Evolutionary conservation across 2,797 vertebrate genomes (phyloP).

Genomic region (Chrysocyon brachyurus): DNA sequence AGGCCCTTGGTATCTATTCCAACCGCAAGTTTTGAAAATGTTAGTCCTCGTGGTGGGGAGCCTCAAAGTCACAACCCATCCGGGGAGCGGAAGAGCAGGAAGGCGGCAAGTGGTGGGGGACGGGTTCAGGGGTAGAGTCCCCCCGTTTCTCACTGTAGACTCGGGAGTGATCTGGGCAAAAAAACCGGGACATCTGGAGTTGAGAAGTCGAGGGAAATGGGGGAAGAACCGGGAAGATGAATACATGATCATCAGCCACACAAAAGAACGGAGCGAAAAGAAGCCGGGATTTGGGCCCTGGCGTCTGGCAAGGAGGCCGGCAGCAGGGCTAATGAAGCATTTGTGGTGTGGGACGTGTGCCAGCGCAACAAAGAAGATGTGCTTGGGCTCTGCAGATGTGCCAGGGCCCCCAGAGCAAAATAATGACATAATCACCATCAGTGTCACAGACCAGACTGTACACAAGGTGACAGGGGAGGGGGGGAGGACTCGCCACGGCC

Average conservation of each 20-base stretch:
- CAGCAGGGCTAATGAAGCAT: slow-evolving; percentile 93
- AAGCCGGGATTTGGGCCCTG: slow-evolving; percentile 92
- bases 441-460: slow-evolving; percentile 98
- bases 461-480: slow-evolving; percentile 98
- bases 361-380: slow-evolving; percentile 94
- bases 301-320: slow-evolving; percentile 94
- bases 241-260: slow-evolving; percentile 91
- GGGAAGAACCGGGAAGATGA: slow-evolving; percentile 92
- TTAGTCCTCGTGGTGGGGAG: background rate
- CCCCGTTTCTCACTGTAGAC: slow-evolving; percentile 85
- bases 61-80: slow-evolving; percentile 20
- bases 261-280: slow-evolving; percentile 91
- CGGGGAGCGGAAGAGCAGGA: slow-evolving; percentile 45
- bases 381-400: slow-evolving; percentile 98
- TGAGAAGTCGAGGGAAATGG: slow-evolving; percentile 89
- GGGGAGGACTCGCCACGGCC: slow-evolving; percentile 86
- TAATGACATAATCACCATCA: slow-evolving; percentile 99
- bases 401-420: slow-evolving; percentile 95
- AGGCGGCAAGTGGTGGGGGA: slow-evolving; percentile 70
- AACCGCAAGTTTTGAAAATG: slow-evolving; percentile 63
- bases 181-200: slow-evolving; percentile 90
- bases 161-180: slow-evolving; percentile 86
- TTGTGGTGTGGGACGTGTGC: slow-evolving; percentile 92
- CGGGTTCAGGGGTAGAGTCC: slow-evolving; percentile 87
- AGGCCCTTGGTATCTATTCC: background rate